Base-by-base conservation (phyloP, 1,140 invertebrate genomes). In the Pseudomyrmex sp. region DNA sequence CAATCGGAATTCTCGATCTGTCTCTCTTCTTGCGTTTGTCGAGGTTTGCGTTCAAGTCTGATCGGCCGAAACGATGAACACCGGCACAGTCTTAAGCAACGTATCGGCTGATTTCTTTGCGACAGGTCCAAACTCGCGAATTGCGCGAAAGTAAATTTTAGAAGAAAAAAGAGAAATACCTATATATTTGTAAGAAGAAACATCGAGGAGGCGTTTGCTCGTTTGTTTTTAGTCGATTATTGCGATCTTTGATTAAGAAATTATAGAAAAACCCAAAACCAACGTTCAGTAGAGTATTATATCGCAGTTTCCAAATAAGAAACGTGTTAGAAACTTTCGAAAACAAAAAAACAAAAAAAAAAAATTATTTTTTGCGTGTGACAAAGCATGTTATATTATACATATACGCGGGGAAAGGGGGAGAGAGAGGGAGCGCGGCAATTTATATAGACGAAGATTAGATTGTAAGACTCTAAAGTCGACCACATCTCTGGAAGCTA, bases 401-500 rank as follows among this genome's bases (percentile, higher is more conserved):
- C 35, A 35, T 35, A 7, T 35, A 35, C 35, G 35, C 35, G 0
- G 35, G 35, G 35, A 35, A 35, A 0, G 35, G 35, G 26, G 26
- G 26, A 5, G 4, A 3, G 26, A 35, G 26, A 35, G 4, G 5
- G 26, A 9, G 2, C 35, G 18, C 7, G 13, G 35, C 8, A 35
- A 35, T 35, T 35, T 35, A 35, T 35, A 35, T 48, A 13, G 63
- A 46, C 23, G 8, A 66, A 8, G 10, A 26, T 23, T 79, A 70
- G 44, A 8, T 8, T 26, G 5, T 59, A 79, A 58, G 46, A 52
- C 15, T 75, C 15, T 52, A 26, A 77, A 35, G 15, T 76, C 26
- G n/a, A 65, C 26, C 62, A 35, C 35, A 76, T 59, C 15, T 70
- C 20, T 23, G 15, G 4, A 59, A 79, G 15, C 23, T 79, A 77